phyloP scores from a whole-genome alignment of 2,888 invertebrate genomes.

The Lobophora halterata region DNA sequence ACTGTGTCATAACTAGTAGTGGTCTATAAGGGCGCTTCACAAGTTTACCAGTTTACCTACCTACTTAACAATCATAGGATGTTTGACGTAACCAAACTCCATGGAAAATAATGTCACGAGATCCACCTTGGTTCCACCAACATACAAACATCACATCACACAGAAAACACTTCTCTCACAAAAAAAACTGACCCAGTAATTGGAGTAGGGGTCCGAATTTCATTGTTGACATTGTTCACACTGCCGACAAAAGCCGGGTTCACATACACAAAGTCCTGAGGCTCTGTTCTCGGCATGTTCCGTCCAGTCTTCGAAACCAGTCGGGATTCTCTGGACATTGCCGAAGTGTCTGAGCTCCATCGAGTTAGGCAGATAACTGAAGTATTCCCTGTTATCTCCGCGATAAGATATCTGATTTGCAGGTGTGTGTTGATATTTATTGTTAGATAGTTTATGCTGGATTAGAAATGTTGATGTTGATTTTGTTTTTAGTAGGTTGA shows the following conservation, averaged over 20 bases:
- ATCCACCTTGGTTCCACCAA: no score
- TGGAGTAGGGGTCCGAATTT: slow-evolving; percentile 13
- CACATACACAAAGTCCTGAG: slow-evolving; percentile 54
- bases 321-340: slow-evolving; percentile 14
- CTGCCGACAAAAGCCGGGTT: slow-evolving; percentile 63
- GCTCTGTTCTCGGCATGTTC: slow-evolving; percentile 25
- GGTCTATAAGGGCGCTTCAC: no score
- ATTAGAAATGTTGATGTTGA: slow-evolving; percentile 7
- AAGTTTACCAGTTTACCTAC: no score
- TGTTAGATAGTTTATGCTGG: slow-evolving; percentile 20
- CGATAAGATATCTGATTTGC: slow-evolving; percentile 28
- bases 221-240: slow-evolving; percentile 44
- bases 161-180: slow-evolving; percentile 1
- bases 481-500: slow-evolving; percentile 1
- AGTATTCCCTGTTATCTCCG: slow-evolving; percentile 28
- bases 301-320: slow-evolving; percentile 22
- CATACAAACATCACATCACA: no score
- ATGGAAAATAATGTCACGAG: no score
- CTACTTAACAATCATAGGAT: no score
- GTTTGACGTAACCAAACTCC: no score
- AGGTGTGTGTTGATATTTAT: slow-evolving; percentile 18
- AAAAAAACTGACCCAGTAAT: slow-evolving; percentile 20
- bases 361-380: slow-evolving; percentile 19
- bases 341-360: slow-evolving; percentile 15
- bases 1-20: no score